These are phyloP conservation scores for Diaprepes abbreviatus DNA, from an alignment of 2,888 invertebrate genomes.

Conservation along the genomic window DNA sequence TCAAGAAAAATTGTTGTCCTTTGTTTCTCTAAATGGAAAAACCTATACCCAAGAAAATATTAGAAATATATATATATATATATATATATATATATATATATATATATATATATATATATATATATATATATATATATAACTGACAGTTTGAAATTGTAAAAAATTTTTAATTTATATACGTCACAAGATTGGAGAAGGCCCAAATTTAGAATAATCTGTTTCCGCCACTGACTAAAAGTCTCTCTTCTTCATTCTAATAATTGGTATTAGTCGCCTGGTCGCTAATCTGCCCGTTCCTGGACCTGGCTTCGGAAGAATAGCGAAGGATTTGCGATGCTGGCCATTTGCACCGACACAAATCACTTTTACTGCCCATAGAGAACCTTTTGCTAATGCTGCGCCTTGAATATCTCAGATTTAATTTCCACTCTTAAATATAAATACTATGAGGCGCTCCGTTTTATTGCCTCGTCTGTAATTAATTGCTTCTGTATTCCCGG, in stretches of 20 bases:
- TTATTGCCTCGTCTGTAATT: constrained; percentile 55
- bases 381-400: constrained; percentile 61
- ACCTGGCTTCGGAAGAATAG: constrained; percentile 62
- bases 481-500: constrained; percentile 54
- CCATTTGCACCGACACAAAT: constrained; percentile 68
- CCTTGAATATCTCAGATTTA: constrained; percentile 64
- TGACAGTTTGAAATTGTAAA: too few species aligned
- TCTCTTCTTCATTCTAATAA: constrained; percentile 24
- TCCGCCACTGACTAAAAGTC: constrained; percentile 8
- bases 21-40: too few species aligned
- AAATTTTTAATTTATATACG: too few species aligned
- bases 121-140: too few species aligned
- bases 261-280: constrained; percentile 31
- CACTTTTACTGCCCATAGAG: constrained; percentile 67
- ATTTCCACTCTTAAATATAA: constrained; percentile 63
- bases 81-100: too few species aligned
- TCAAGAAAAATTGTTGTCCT: too few species aligned
- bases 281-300: constrained; percentile 45
- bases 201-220: too few species aligned
- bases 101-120: too few species aligned
- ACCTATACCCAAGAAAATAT: too few species aligned
- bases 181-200: too few species aligned
- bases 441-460: constrained; percentile 56
- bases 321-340: constrained; percentile 68
- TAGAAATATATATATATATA: too few species aligned